phyloP scores from a whole-genome alignment of 2,113 vertebrate genomes.

The Cyrtonyx montezumae region DNA sequence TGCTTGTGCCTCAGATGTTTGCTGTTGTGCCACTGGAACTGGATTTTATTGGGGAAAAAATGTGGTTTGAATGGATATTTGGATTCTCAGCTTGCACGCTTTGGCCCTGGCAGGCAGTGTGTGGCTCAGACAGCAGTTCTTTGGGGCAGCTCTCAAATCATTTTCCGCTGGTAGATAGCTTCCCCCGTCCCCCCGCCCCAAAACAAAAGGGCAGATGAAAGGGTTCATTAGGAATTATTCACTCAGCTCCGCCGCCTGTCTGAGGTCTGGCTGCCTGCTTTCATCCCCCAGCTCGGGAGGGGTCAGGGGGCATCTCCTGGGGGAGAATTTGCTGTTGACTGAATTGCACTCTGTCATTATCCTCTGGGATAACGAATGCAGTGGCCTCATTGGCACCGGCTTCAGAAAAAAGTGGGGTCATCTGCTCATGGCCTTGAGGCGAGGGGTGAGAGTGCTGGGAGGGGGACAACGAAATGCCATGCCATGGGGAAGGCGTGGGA shows the following conservation, averaged over 20 bases:
- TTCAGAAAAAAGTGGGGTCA: constrained; percentile 63
- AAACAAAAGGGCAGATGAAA: constrained; percentile 74
- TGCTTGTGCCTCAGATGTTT: not conserved
- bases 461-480: not conserved
- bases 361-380: constrained; percentile 69
- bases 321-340: constrained; percentile 75
- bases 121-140: not conserved
- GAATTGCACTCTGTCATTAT: constrained; percentile 76
- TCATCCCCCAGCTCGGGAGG: constrained; percentile 62
- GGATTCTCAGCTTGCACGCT: not conserved
- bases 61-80: not conserved
- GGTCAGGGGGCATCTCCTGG: constrained; percentile 70
- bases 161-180: constrained; percentile 53
- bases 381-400: constrained; percentile 65
- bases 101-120: not conserved
- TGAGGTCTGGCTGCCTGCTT: constrained; percentile 62
- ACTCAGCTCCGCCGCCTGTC: constrained; percentile 65
- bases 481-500: accelerated
- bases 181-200: constrained; percentile 28
- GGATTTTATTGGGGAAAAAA: not conserved
- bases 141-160: constrained; percentile 20
- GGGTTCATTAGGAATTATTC: constrained; percentile 73
- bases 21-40: not conserved
- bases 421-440: constrained; percentile 62
- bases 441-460: not conserved